A percentile compares a stretch with the other conserved stretches of the same genome.
phyloP scores from a whole-genome alignment of 2,113 vertebrate species.

The Dicaeum eximium region DNA sequence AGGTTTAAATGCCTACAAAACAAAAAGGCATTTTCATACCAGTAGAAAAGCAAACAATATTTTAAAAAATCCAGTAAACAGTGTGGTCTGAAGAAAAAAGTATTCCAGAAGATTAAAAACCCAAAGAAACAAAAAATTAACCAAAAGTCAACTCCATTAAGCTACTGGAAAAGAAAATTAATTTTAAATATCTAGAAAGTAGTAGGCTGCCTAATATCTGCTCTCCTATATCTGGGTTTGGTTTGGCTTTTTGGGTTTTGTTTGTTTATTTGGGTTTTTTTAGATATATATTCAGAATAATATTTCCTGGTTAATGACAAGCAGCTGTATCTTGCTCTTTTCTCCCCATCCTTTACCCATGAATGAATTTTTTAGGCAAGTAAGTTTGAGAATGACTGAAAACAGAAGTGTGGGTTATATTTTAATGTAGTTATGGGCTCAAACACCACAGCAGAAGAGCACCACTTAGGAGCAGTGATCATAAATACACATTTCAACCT shows the following conservation, averaged over 20 bases:
- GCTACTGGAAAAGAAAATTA: neutral
- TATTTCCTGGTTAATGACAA: neutral
- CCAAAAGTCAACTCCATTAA: neutral
- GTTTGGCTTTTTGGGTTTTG: neutral
- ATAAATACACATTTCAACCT: neutral
- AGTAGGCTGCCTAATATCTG: neutral
- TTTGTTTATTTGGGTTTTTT: fast-evolving
- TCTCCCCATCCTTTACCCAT: neutral
- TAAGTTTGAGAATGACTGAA: neutral
- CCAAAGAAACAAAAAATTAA: neutral
- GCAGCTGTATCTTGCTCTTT: neutral
- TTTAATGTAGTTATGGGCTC: neutral
- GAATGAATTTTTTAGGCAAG: neutral
- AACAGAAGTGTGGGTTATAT: neutral
- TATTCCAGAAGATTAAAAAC: neutral
- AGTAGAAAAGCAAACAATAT: neutral
- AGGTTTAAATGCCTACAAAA: neutral
- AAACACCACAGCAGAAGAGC: neutral
- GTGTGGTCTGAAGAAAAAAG: neutral
- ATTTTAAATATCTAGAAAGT: neutral
- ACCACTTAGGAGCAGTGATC: neutral
- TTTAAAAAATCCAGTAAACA: neutral
- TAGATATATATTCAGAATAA: neutral
- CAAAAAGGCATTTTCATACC: neutral
- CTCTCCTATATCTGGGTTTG: neutral